Evolutionary conservation across 2,797 vertebrate genomes (phyloP), one percentile per base, ranked within the genome.

Genomic region (Sebastes melanostomus): DNA sequence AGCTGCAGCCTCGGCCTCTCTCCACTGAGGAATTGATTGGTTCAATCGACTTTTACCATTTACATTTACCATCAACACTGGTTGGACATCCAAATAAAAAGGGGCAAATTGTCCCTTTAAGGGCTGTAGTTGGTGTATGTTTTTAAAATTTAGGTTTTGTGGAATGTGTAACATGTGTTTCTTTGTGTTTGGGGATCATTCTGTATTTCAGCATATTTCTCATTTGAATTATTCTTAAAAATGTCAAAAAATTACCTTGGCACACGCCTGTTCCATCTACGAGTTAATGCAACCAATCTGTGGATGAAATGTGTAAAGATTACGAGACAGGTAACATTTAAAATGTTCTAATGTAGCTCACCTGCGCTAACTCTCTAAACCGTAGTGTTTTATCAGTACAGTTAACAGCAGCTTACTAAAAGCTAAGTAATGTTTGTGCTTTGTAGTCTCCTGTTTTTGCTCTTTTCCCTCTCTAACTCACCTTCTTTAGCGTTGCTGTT

Each of bases 251-350:
- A 66, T 78, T 72, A 46, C 66, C 70, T 69, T 86, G 66, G 54
- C 24, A 68, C 62, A 75, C 30, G 50, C 65, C 11, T 87, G 75
- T 80, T 70, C 59, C 54, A 22, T 65, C 38, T 69, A 24, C 4
- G 72, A 91, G 72, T 65, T 69, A 61, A 59, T 60, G 70, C 71
- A 61, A 36, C 60, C 79, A 69, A 18, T 73, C 52, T 77, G 42
- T 86, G 78, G 77, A 90, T 83, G 59, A 86, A 55, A 66, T 90
- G 54, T 88, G n/a, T 78, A 63, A 88, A 93, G 80, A 81, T 81
- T 82, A 66, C 46, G 27, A 73, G 79, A 88, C 77, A 87, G 89
- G 93, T 93, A 92, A 89, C 72, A 2, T 4, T 46, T 60, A 32
- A 32, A 25, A 0, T 70, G 46, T 50, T 27, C 9, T 66, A 8